Percentiles rank a stretch among this genome's conserved stretches.
Conservation (phyloP, 2,888 invertebrate species). For the Pachydiplax longipennis region DNA sequence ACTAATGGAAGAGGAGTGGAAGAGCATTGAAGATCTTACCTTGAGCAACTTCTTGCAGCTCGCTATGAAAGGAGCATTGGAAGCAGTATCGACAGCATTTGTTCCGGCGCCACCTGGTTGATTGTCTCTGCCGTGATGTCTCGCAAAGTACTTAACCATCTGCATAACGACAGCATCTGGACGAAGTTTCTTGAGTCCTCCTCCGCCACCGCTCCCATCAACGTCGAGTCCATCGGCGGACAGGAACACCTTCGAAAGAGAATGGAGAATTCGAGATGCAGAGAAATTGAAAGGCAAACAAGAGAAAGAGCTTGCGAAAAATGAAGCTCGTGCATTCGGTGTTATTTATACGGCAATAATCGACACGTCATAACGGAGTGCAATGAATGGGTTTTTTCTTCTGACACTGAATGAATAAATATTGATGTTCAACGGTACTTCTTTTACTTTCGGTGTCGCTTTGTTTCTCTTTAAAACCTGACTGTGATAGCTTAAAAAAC, state of each 20-base stretch:
- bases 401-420: too few species aligned
- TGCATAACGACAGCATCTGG: conserved; percentile 87
- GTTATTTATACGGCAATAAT: neutral
- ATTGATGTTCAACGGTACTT: too few species aligned
- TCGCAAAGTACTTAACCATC: conserved; percentile 78
- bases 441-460: too few species aligned
- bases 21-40: conserved; percentile 52
- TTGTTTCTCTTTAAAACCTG: too few species aligned
- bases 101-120: conserved; percentile 49
- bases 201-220: conserved; percentile 55
- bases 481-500: too few species aligned
- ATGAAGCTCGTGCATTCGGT: neutral
- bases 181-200: conserved; percentile 60
- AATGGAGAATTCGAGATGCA: neutral
- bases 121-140: conserved; percentile 54
- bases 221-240: conserved; percentile 58
- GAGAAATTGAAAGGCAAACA: too few species aligned
- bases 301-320: neutral
- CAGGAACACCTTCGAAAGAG: conserved; percentile 56
- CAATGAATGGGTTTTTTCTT: neutral
- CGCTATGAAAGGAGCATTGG: conserved; percentile 56
- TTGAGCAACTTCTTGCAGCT: conserved; percentile 61
- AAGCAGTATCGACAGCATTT: conserved; percentile 51
- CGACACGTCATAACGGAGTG: neutral
- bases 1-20: neutral